phyloP scores from a whole-genome alignment of 2,797 vertebrate genomes.

The Argyrosomus regius region DNA sequence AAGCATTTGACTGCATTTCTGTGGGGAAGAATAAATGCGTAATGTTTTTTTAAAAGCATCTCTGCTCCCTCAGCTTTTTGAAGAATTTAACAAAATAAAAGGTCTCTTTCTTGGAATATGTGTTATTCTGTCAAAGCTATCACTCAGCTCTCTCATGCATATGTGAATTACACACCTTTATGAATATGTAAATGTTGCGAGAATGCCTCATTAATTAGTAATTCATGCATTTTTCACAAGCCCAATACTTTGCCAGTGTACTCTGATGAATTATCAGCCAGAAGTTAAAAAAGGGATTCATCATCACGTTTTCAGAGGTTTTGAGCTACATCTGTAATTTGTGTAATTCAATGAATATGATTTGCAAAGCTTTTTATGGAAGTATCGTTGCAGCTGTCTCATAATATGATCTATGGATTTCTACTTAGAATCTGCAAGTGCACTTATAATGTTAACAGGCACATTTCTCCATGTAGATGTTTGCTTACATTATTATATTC shows the following conservation, averaged over 20 bases:
- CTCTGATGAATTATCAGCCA: constrained; percentile 85
- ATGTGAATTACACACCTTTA: constrained; percentile 90
- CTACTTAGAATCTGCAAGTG: constrained; percentile 58
- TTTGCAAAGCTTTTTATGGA: constrained; percentile 68
- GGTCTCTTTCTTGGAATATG: constrained; percentile 78
- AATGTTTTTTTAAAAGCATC: constrained; percentile 85
- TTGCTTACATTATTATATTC: constrained; percentile 61
- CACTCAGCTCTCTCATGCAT: constrained; percentile 86
- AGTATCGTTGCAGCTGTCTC: constrained; percentile 72
- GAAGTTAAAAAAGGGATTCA: constrained; percentile 82
- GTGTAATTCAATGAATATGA: constrained; percentile 80
- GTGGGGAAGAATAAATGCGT: constrained; percentile 85
- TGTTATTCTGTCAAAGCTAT: constrained; percentile 85
- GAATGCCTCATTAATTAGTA: constrained; percentile 91
- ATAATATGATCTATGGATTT: constrained; percentile 69
- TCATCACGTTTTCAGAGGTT: constrained; percentile 85
- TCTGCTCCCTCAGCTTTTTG: constrained; percentile 81
- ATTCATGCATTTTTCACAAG: constrained; percentile 90
- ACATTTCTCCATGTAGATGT: constrained; percentile 63
- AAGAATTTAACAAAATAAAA: constrained; percentile 85
- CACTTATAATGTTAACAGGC: constrained; percentile 60
- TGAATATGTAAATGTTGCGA: constrained; percentile 89
- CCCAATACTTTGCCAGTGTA: constrained; percentile 84
- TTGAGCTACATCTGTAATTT: constrained; percentile 83
- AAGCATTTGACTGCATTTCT: constrained; percentile 86